Evolutionary conservation across 2,113 vertebrate genomes (phyloP).

Genomic region (Scophthalmus maximus): DNA sequence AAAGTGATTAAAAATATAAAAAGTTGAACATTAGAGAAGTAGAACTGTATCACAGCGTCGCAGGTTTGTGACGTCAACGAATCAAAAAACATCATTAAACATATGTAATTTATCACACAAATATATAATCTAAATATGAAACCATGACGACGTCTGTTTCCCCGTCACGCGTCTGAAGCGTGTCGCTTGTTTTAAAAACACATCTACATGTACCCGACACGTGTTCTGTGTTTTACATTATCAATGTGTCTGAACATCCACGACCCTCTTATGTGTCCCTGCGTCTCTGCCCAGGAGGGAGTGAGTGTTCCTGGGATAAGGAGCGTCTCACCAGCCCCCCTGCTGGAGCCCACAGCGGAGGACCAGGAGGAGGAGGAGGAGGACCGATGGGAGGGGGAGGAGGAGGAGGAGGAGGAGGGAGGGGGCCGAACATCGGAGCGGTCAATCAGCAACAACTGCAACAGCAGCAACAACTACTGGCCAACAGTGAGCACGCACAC

Average conservation of each 20-base stretch:
- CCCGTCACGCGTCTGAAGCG: too few relatives aligned
- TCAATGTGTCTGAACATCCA: not conserved
- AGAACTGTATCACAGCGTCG: too few relatives aligned
- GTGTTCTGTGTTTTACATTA: too few relatives aligned
- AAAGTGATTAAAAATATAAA: not conserved
- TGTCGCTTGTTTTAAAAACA: too few relatives aligned
- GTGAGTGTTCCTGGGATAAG: constrained; percentile 81
- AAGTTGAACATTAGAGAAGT: too few relatives aligned
- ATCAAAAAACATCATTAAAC: too few relatives aligned
- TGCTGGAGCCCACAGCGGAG: constrained; percentile 62
- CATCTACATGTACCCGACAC: too few relatives aligned
- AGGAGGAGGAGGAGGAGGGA: constrained; percentile 51
- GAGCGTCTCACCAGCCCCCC: constrained; percentile 77
- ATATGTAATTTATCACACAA: too few relatives aligned
- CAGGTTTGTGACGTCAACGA: too few relatives aligned
- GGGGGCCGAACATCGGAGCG: constrained; percentile 62
- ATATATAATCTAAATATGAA: too few relatives aligned
- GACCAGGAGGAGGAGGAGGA: constrained; percentile 56
- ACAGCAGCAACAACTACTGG: constrained; percentile 74
- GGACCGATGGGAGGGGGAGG: too few relatives aligned
- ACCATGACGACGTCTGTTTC: too few relatives aligned
- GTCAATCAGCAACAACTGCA: constrained; percentile 76
- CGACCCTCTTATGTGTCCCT: constrained; percentile 5
- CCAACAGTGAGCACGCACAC: constrained; percentile 71
- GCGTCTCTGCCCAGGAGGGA: constrained; percentile 70